phyloP scores from a whole-genome alignment of 1,140 invertebrate species.

The Drosophila rhopaloa region DNA sequence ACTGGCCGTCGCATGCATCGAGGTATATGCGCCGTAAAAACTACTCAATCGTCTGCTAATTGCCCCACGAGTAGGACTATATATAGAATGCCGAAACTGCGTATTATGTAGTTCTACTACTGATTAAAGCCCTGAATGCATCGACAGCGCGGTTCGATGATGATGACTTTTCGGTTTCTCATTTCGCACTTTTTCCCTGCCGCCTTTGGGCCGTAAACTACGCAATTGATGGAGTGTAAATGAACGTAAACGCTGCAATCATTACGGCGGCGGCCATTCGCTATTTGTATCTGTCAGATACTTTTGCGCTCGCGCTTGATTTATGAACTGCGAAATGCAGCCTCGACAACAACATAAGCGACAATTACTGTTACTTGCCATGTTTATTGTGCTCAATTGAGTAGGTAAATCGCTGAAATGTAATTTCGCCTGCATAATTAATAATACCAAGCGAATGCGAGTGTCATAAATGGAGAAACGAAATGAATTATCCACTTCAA shows the following conservation, averaged over 20 bases:
- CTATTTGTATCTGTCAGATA: constrained; percentile 75
- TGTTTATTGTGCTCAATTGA: constrained; percentile 58
- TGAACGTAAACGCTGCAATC: constrained; percentile 34
- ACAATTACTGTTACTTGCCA: constrained; percentile 50
- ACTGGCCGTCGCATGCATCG: constrained; percentile 10
- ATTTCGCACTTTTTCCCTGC: background rate
- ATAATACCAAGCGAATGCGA: constrained; percentile 33
- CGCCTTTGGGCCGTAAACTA: constrained; percentile 52
- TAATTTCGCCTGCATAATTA: constrained; percentile 50
- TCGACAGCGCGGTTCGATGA: background rate
- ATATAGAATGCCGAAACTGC: constrained; percentile 37
- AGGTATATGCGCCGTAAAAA: constrained; percentile 23
- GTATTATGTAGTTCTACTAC: constrained; percentile 3
- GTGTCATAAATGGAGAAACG: background rate
- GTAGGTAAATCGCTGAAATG: constrained; percentile 40
- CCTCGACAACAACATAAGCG: constrained; percentile 18
- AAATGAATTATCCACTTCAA: background rate
- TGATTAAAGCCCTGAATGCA: constrained; percentile 23
- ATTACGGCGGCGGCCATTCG: constrained; percentile 39
- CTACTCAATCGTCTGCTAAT: constrained; percentile 36
- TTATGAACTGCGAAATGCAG: constrained; percentile 57
- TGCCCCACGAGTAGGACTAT: constrained; percentile 21
- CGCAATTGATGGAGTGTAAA: constrained; percentile 46
- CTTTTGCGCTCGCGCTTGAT: constrained; percentile 61
- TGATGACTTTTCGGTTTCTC: constrained; percentile 6